Evolutionary conservation across 2,888 invertebrate genomes (phyloP).

Genomic region (Silvanus unidentatus): DNA sequence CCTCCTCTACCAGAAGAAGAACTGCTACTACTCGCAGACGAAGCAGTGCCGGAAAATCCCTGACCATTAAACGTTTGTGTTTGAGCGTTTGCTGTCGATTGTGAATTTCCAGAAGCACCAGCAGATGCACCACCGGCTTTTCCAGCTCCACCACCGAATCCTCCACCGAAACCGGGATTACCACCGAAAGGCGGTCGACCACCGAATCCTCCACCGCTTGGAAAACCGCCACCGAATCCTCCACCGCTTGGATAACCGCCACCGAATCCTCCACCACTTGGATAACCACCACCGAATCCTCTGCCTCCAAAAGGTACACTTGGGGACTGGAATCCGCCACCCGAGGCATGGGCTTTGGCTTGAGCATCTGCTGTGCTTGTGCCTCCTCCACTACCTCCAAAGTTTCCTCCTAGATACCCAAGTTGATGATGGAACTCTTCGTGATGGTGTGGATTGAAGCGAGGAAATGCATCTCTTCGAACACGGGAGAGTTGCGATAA

Average conservation of each 20-base stretch:
- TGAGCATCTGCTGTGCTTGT: slow-evolving; percentile 11
- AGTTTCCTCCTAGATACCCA: slow-evolving; percentile 7
- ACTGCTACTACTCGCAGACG: slow-evolving; percentile 21
- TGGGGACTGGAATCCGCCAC: slow-evolving; percentile 3
- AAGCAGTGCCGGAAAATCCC: slow-evolving; percentile 23
- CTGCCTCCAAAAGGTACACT: slow-evolving; percentile 2
- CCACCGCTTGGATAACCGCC: slow-evolving; percentile 7
- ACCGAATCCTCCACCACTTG: slow-evolving; percentile 8
- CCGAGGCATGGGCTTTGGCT: slow-evolving; percentile 14
- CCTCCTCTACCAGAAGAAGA: slow-evolving; percentile 8
- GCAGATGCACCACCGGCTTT: slow-evolving; percentile 14
- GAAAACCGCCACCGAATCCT: slow-evolving; percentile 9
- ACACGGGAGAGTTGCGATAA: slow-evolving; percentile 10
- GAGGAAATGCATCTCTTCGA: slow-evolving; percentile 14
- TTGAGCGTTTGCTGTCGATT: slow-evolving; percentile 20
- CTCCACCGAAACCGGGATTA: slow-evolving; percentile 9
- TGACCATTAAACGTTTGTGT: slow-evolving; percentile 23
- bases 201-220: slow-evolving; percentile 7
- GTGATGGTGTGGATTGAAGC: slow-evolving; percentile 5
- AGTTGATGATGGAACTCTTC: not conserved
- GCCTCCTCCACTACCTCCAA: slow-evolving; percentile 6
- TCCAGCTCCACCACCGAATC: slow-evolving; percentile 7
- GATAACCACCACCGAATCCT: slow-evolving; percentile 10
- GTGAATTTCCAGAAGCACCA: slow-evolving; percentile 10
- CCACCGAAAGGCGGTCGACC: not conserved